Conservation (phyloP, 1,140 invertebrate genomes). For the Ylistrum balloti region DNA sequence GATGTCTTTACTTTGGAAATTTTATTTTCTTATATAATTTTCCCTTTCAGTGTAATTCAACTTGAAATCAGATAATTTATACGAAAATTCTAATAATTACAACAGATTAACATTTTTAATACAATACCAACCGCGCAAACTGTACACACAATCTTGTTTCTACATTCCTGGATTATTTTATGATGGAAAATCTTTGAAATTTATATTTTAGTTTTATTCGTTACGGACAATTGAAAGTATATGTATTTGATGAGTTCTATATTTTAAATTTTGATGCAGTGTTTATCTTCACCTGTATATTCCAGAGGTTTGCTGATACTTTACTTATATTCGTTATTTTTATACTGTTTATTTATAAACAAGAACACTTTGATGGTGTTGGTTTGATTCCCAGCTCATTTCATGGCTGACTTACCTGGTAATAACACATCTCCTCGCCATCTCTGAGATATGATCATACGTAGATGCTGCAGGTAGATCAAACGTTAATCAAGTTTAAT, state of each 20-base stretch:
- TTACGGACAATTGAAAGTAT: background rate
- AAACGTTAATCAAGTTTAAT: background rate
- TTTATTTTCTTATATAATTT: background rate
- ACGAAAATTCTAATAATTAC: background rate
- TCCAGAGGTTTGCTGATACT: background rate
- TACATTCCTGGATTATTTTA: background rate
- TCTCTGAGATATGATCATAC: background rate
- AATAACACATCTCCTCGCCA: background rate
- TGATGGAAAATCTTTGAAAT: background rate
- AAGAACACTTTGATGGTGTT: background rate
- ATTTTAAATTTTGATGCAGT: background rate
- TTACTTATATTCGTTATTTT: background rate
- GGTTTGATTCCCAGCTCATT: conserved; percentile 5
- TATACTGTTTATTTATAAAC: background rate
- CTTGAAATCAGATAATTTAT: background rate
- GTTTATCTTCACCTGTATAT: background rate
- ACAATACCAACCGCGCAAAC: no score
- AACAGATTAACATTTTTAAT: background rate
- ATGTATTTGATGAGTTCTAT: background rate
- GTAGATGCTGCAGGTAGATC: background rate
- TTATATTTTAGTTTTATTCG: background rate
- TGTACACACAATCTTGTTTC: no score
- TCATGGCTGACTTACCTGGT: background rate
- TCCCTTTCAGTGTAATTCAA: background rate
- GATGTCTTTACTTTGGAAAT: background rate